Percentiles rank a stretch among this genome's conserved stretches.
phyloP scores from a whole-genome alignment of 2,113 vertebrate genomes.

The Phylloscopus trochilus region DNA sequence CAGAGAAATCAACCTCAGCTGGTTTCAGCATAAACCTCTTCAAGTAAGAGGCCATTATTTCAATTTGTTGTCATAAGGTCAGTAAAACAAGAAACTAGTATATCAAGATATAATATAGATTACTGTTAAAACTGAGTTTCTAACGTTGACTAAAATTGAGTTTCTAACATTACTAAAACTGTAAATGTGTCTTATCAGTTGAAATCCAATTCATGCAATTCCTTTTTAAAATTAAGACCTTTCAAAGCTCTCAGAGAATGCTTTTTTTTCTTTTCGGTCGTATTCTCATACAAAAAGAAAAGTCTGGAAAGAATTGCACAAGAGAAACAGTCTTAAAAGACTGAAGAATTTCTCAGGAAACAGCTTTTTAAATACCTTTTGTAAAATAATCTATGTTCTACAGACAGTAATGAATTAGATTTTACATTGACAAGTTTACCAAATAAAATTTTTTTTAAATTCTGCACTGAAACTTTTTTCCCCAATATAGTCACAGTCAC shows the following conservation, averaged over 20 bases:
- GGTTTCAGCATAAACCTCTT: background rate
- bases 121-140: background rate
- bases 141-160: background rate
- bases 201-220: background rate
- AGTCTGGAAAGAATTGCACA: background rate
- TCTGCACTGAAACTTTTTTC: background rate
- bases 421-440: background rate
- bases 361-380: background rate
- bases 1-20: background rate
- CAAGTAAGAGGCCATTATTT: background rate
- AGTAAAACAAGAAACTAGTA: background rate
- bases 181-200: background rate
- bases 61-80: background rate
- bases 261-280: background rate
- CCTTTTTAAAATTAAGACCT: background rate
- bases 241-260: background rate
- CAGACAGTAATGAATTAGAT: background rate
- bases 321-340: background rate
- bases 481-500: background rate
- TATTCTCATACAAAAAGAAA: background rate
- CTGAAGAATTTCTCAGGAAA: background rate
- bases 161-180: background rate
- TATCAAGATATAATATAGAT: background rate
- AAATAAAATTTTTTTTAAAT: background rate
- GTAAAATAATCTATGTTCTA: background rate